These are phyloP conservation scores for Ganaspis brasiliensis DNA, from an alignment of 2,888 invertebrate genomes.

Conservation along the genomic window DNA sequence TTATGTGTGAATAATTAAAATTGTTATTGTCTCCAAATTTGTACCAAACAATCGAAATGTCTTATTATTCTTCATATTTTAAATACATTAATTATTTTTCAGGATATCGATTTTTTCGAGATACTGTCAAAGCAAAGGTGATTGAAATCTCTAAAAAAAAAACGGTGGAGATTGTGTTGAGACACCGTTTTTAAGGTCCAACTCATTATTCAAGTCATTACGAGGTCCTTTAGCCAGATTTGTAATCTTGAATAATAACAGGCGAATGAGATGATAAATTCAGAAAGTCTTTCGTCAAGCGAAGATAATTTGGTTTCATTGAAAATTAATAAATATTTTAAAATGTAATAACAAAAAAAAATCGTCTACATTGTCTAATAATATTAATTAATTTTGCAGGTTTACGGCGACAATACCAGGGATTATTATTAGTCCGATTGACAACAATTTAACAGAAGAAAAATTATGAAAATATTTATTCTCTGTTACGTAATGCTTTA, in stretches of 20 bases:
- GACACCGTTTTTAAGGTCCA: slow-evolving; percentile 89
- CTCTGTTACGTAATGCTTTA: slow-evolving; percentile 92
- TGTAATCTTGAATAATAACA: no score
- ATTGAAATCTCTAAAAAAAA: slow-evolving; percentile 85
- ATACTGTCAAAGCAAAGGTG: slow-evolving; percentile 79
- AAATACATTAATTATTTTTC: no score
- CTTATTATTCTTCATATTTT: no score
- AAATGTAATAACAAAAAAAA: no score
- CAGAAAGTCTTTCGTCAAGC: slow-evolving; percentile 93
- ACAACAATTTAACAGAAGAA: slow-evolving; percentile 89
- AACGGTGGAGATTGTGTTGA: slow-evolving; percentile 91
- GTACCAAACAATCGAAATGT: no score
- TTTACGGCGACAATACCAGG: slow-evolving; percentile 90
- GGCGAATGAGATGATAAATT: slow-evolving; percentile 91
- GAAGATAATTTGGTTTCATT: slow-evolving; percentile 80
- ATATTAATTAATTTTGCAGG: slow-evolving; percentile 63
- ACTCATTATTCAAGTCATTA: slow-evolving; percentile 82
- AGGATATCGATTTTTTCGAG: slow-evolving; percentile 68
- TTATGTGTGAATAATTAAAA: no score
- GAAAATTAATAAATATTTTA: no score
- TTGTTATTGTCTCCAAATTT: no score
- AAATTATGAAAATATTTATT: no score
- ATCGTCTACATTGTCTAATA: no score
- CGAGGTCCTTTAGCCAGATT: slow-evolving; percentile 88
- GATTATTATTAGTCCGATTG: slow-evolving; percentile 92